Base-by-base conservation (phyloP, 2,113 vertebrate genomes). In the Corvus hawaiiensis region DNA sequence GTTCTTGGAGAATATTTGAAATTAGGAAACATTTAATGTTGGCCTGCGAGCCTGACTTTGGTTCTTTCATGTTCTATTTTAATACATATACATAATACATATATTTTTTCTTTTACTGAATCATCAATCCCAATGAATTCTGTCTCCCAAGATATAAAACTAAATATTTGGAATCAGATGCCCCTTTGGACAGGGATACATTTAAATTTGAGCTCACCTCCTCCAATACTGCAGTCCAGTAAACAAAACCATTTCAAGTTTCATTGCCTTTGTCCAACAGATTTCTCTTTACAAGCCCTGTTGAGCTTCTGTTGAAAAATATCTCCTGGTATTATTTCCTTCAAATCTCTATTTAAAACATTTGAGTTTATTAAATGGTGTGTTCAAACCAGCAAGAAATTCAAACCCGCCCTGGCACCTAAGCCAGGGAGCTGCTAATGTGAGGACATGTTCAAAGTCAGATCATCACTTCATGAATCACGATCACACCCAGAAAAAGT, bases 191-290 rank as follows among this genome's bases (percentile, higher is more conserved):
- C 15, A 87, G 24, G 23, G 30, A 43, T 82, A 33, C 41, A 62
- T 48, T 90, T 72, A 84, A 78, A 92, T 86, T 43, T 64, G 74
- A 87, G 41, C 32, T 93, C 39, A 78, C 35, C 20, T 86, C 16
- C 61, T 90, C 52, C 81, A 72, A 86, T 52, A 71, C 12, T 74
- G 55, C 55, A 80, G 55, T 63, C 48, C 52, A 59, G 68, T 72
- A 95, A 95, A 89, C 81, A 94, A 96, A 94, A 72, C 9, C 39
- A 69, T 77, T 81, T 90, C n/a, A 77, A 30, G 12, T 78, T 94
- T 72, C 43, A 51, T 56, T 87, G 51, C 48, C 24, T 64, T 76
- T 17, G 12, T n/a, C 52, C 68, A 88, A 41, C 30, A 74, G 33
- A 81, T 55, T 87, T 85, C 26, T 9, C 22, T 81, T 85, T 62